These are phyloP conservation scores for Panurus biarmicus DNA, from an alignment of 2,113 vertebrate genomes.

Conservation along the genomic window DNA sequence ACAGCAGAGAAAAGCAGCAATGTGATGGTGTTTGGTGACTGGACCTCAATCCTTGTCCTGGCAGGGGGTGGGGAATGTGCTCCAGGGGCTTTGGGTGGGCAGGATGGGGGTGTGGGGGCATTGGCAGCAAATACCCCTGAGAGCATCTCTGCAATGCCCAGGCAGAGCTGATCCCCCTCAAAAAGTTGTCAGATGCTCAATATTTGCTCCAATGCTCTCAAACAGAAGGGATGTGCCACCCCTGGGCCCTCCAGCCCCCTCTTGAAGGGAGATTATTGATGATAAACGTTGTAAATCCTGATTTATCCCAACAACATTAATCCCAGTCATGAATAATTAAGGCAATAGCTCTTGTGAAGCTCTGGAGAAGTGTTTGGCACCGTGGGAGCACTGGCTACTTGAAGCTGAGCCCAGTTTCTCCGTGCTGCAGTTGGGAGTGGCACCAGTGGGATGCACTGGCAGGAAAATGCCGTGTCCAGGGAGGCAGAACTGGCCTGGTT, in stretches of 20 bases:
- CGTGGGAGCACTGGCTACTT: fast-evolving
- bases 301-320: not conserved
- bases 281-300: not conserved
- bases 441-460: not conserved
- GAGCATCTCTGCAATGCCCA: not conserved
- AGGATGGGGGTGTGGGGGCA: fast-evolving
- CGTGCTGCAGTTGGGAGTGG: fast-evolving
- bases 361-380: not conserved
- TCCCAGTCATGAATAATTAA: not conserved
- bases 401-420: not conserved
- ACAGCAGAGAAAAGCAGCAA: not conserved
- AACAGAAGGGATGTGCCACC: not conserved
- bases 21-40: not conserved
- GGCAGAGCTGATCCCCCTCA: not conserved
- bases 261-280: not conserved
- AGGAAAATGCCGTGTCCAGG: fast-evolving
- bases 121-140: not conserved
- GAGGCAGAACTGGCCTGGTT: not conserved
- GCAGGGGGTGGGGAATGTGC: not conserved
- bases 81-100: not conserved
- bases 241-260: not conserved
- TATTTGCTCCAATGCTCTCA: not conserved
- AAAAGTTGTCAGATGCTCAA: not conserved
- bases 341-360: not conserved
- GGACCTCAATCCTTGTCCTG: not conserved